phyloP scores from a whole-genome alignment of 2,797 vertebrate species.

The Crocodylus rhombifer region DNA sequence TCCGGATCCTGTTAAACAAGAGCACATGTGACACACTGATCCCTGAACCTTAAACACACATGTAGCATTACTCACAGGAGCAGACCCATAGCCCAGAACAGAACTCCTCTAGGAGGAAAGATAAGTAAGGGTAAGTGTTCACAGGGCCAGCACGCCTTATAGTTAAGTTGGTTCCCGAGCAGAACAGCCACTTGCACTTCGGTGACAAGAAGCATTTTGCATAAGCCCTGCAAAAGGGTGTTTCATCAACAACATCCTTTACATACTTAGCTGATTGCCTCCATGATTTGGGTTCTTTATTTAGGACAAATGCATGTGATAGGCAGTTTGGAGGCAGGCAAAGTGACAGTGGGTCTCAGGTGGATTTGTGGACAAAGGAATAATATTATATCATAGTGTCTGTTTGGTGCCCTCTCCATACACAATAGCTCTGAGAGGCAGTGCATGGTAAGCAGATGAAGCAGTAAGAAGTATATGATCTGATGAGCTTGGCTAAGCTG shows the following conservation, averaged over 20 bases:
- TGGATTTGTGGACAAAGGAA: conserved; percentile 56
- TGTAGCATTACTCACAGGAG: neutral
- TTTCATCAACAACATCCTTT: neutral
- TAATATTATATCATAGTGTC: conserved; percentile 29
- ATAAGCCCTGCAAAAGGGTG: neutral
- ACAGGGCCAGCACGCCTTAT: too few species aligned
- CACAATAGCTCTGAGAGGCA: conserved; percentile 75
- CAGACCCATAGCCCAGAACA: neutral
- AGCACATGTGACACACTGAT: neutral
- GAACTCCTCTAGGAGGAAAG: neutral
- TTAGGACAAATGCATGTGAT: neutral
- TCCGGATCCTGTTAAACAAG: neutral
- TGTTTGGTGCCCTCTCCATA: conserved; percentile 66
- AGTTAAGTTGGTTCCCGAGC: too few species aligned
- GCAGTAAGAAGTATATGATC: conserved; percentile 79
- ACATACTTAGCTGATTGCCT: neutral
- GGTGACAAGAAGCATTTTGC: neutral
- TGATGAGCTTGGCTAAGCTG: conserved; percentile 80
- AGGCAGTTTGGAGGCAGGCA: conserved; percentile 15
- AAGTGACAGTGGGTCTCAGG: conserved; percentile 28
- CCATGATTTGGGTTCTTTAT: neutral
- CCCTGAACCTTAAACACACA: neutral
- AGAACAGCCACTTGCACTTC: neutral
- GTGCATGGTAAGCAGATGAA: conserved; percentile 68
- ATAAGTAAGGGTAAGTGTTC: neutral